These are phyloP conservation scores for Scolopax bukidnonensis DNA, from an alignment of 2,797 vertebrate genomes.

Conservation along the genomic window DNA sequence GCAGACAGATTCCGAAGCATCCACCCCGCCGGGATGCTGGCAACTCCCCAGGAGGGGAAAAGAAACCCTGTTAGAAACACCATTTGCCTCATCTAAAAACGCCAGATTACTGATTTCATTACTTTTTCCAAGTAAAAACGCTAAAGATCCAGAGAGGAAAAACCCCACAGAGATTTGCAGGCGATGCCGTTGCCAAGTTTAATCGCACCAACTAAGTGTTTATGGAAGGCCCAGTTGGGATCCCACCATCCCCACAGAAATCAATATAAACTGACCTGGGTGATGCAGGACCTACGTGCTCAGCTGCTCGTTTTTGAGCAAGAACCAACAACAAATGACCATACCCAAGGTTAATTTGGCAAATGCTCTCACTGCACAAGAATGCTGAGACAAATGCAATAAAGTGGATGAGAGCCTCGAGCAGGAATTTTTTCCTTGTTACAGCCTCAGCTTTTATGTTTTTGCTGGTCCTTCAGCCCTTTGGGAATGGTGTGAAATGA, in stretches of 20 bases:
- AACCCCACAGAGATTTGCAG: not conserved
- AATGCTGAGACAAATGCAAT: not conserved
- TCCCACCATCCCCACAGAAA: not conserved
- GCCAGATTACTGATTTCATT: accelerated
- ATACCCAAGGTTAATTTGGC: not conserved
- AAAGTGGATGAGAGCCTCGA: not conserved
- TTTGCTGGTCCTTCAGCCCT: not conserved
- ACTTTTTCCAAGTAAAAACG: not conserved
- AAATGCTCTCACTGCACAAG: not conserved
- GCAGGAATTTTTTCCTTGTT: not conserved
- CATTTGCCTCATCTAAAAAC: not conserved
- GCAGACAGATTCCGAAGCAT: accelerated
- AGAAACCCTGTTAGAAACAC: not conserved
- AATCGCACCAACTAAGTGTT: not conserved
- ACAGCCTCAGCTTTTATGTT: not conserved
- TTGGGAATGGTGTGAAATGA: not conserved
- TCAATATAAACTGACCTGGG: not conserved
- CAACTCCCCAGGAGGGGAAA: not conserved
- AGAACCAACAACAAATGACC: not conserved
- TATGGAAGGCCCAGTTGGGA: not conserved
- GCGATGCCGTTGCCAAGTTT: not conserved
- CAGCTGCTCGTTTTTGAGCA: not conserved
- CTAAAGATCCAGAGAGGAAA: not conserved
- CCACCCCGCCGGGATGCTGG: not conserved
- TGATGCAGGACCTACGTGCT: accelerated